Conservation (phyloP, 2,888 invertebrate species). For the Dioctria linearis region DNA sequence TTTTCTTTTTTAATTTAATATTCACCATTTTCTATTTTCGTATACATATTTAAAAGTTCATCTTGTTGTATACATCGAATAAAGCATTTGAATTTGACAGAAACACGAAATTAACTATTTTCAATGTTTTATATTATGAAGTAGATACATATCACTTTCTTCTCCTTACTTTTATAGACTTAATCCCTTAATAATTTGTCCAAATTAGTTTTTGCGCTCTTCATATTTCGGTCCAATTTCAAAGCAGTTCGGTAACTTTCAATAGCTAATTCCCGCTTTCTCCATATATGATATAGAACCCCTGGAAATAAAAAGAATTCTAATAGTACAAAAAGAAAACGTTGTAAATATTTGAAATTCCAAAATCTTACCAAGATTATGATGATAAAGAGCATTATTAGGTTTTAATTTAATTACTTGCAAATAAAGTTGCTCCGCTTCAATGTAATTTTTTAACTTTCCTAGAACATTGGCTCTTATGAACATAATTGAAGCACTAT, state of each 20-base stretch:
- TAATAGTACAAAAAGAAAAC: neutral
- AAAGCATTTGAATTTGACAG: too few species aligned
- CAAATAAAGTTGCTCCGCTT: slow-evolving; percentile 87
- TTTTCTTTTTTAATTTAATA: too few species aligned
- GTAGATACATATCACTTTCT: neutral
- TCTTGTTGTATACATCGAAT: too few species aligned
- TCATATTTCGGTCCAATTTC: slow-evolving; percentile 78
- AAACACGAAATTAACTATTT: too few species aligned
- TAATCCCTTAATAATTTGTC: slow-evolving; percentile 69
- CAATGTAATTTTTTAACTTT: slow-evolving; percentile 81
- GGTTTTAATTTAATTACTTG: slow-evolving; percentile 80
- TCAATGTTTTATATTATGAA: neutral
- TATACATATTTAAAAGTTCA: too few species aligned
- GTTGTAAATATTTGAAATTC: neutral
- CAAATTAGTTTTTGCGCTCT: slow-evolving; percentile 81
- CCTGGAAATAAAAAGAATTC: slow-evolving; percentile 72
- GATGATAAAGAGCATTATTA: slow-evolving; percentile 85
- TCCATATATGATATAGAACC: slow-evolving; percentile 95
- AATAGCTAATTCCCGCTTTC: slow-evolving; percentile 81
- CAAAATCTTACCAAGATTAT: slow-evolving; percentile 84
- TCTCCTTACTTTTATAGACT: neutral
- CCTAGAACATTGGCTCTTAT: slow-evolving; percentile 92
- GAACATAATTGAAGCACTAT: slow-evolving; percentile 85
- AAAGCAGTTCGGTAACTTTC: slow-evolving; percentile 84
- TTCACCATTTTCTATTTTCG: too few species aligned